These are phyloP conservation scores for Geodia barretti DNA, from an alignment of 37 sponge, comb jelly and placozoan genomes.

Conservation along the genomic window DNA sequence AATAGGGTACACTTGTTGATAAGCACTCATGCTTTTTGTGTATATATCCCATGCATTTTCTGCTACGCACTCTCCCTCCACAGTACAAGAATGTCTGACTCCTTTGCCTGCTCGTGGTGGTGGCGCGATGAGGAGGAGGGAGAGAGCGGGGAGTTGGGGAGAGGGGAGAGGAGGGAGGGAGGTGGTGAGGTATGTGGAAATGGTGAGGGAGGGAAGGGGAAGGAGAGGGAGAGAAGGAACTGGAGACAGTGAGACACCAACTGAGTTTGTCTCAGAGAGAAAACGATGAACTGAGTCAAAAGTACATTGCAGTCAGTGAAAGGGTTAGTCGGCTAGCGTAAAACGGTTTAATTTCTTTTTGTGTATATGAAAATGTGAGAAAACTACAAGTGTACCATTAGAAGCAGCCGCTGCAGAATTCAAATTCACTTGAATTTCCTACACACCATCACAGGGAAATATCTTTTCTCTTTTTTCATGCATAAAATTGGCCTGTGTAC, in stretches of 20 bases:
- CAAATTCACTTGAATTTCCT: too few relatives aligned
- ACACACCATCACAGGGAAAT: too few relatives aligned
- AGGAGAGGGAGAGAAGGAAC: constrained; percentile 38
- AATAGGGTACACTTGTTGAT: too few relatives aligned
- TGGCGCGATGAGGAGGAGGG: neutral
- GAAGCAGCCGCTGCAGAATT: too few relatives aligned
- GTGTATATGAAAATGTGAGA: too few relatives aligned
- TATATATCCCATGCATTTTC: too few relatives aligned
- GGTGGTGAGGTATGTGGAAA: neutral
- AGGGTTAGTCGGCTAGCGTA: constrained; percentile 30
- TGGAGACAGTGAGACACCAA: constrained; percentile 30
- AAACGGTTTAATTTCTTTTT: too few relatives aligned
- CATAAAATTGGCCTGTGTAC: too few relatives aligned
- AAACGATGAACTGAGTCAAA: constrained; percentile 37
- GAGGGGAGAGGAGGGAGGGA: neutral
- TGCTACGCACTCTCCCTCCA: neutral
- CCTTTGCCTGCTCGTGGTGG: neutral
- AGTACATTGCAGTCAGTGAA: constrained; percentile 58
- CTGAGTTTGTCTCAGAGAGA: constrained; percentile 39
- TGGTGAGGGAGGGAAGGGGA: neutral
- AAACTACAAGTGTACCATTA: neutral
- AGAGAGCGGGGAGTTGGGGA: neutral
- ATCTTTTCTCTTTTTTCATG: too few relatives aligned
- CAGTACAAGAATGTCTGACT: neutral
- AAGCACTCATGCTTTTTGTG: too few relatives aligned